phyloP scores from a whole-genome alignment of 2,113 vertebrate genomes.

The Leptobrachium ailaonicum region DNA sequence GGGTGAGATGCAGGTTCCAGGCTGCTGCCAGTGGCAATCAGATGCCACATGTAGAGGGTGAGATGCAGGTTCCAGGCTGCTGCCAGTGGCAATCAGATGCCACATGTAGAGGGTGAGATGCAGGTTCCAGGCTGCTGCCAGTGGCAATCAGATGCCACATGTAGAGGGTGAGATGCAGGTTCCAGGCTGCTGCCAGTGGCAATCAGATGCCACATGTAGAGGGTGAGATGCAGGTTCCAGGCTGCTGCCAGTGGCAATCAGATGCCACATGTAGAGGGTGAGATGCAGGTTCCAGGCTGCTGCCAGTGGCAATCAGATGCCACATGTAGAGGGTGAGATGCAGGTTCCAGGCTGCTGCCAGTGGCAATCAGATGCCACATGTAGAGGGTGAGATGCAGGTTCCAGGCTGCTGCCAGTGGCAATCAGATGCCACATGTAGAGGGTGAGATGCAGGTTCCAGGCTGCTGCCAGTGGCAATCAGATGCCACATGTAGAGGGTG shows the following conservation, averaged over 20 bases:
- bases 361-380: not conserved
- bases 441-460: slow-evolving; percentile 30
- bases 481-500: slow-evolving; percentile 26
- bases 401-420: not conserved
- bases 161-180: slow-evolving; percentile 32
- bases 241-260: not conserved
- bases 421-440: slow-evolving; percentile 15
- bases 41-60: slow-evolving; percentile 26
- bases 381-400: slow-evolving; percentile 32
- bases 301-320: not conserved
- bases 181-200: not conserved
- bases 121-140: slow-evolving; percentile 4
- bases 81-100: not conserved
- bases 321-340: slow-evolving; percentile 33
- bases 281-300: slow-evolving; percentile 24
- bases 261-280: slow-evolving; percentile 26
- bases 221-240: slow-evolving; percentile 30
- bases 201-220: slow-evolving; percentile 15
- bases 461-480: not conserved
- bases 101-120: slow-evolving; percentile 33
- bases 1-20: slow-evolving; percentile 30
- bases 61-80: slow-evolving; percentile 24
- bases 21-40: not conserved
- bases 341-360: slow-evolving; percentile 4
- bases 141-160: not conserved